Evolutionary conservation across 2,888 invertebrate species (phyloP).

Genomic region (Drepana falcataria): DNA sequence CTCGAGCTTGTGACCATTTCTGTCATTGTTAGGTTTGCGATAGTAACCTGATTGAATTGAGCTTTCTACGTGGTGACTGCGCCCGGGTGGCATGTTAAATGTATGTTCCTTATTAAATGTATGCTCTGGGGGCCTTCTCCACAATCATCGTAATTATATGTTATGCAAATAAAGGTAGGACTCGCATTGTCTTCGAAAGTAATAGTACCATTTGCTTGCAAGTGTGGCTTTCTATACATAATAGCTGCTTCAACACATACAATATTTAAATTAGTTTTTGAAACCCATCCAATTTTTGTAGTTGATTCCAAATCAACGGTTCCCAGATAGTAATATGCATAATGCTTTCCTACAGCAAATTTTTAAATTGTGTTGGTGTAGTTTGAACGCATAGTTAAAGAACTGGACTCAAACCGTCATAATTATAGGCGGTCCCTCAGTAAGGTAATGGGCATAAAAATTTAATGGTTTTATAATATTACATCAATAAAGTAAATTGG

Average conservation of each 20-base stretch:
- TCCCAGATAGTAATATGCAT: constrained; percentile 38
- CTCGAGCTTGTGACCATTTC: constrained; percentile 67
- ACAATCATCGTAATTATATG: constrained; percentile 33
- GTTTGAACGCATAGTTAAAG: constrained; percentile 70
- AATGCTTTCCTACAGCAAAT: constrained; percentile 55
- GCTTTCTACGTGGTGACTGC: constrained; percentile 35
- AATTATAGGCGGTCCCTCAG: constrained; percentile 64
- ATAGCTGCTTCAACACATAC: constrained; percentile 18
- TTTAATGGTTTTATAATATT: constrained; percentile 68
- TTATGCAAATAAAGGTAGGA: constrained; percentile 26
- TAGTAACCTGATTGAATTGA: constrained; percentile 49
- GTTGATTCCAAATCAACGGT: constrained; percentile 13
- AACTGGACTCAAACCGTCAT: constrained; percentile 57
- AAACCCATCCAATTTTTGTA: neutral
- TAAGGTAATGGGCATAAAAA: constrained; percentile 65
- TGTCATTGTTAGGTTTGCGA: constrained; percentile 46
- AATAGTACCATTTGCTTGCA: constrained; percentile 20
- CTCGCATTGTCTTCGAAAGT: constrained; percentile 26
- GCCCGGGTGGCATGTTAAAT: constrained; percentile 18
- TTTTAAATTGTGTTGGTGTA: constrained; percentile 47
- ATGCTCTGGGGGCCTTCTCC: constrained; percentile 16
- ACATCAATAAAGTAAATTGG: constrained; percentile 74
- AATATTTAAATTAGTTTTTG: neutral
- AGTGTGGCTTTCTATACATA: constrained; percentile 30
- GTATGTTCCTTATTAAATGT: constrained; percentile 31